Conservation (phyloP, 2,888 invertebrate species). For the Scaptodrosophila latifasciaeformis region DNA sequence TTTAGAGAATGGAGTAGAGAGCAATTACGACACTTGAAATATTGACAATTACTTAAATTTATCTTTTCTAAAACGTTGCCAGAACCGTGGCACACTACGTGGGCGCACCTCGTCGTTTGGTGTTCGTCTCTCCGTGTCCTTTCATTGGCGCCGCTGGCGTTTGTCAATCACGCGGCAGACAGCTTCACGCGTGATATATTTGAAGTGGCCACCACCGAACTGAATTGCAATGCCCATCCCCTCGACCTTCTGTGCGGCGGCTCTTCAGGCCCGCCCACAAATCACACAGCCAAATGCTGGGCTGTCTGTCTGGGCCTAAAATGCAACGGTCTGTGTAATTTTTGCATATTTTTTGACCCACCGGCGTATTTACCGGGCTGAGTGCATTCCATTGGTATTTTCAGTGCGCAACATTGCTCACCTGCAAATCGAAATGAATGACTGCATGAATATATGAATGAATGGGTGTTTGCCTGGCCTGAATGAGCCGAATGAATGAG, state of each 20-base stretch:
- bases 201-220: constrained; percentile 49
- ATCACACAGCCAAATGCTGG: too few relatives aligned
- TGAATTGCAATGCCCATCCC: too few relatives aligned
- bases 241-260: too few relatives aligned
- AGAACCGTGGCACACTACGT: background rate
- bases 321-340: constrained; percentile 59
- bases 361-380: background rate
- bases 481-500: constrained; percentile 30
- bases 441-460: constrained; percentile 37
- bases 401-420: constrained; percentile 16
- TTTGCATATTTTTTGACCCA: constrained; percentile 55
- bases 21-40: constrained; percentile 65
- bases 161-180: constrained; percentile 56
- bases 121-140: too few relatives aligned
- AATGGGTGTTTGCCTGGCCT: too few relatives aligned
- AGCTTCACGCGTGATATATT: constrained; percentile 61
- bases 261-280: too few relatives aligned
- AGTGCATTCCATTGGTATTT: constrained; percentile 27
- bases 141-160: constrained; percentile 37
- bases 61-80: constrained; percentile 61
- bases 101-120: background rate
- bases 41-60: constrained; percentile 69
- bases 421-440: constrained; percentile 58
- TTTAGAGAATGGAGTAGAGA: too few relatives aligned
- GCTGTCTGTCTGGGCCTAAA: background rate